Evolutionary conservation across 1,140 invertebrate species (phyloP).

Genomic region (Apis florea): DNA sequence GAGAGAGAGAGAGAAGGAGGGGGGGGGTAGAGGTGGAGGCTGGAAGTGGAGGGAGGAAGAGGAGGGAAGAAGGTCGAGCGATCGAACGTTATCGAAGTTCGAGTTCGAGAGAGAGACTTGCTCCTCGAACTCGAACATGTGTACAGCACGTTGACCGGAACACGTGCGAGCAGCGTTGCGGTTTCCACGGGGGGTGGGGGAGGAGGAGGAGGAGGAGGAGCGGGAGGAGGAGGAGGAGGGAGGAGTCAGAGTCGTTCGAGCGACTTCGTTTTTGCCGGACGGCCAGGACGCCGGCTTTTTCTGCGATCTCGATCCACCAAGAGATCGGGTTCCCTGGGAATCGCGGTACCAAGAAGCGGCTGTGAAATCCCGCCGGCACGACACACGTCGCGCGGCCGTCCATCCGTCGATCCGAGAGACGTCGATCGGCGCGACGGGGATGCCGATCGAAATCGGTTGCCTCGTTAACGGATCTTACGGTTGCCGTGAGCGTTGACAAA

Average conservation of each 20-base stretch:
- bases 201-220: no score
- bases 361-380: not conserved
- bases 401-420: not conserved
- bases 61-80: conserved; percentile 3
- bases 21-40: not conserved
- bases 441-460: not conserved
- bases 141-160: conserved; percentile 34
- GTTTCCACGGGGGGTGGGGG: conserved; percentile 2
- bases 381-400: not conserved
- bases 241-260: not conserved
- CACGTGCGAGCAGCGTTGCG: conserved; percentile 45
- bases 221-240: not conserved
- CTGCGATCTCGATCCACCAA: not conserved
- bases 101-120: conserved; percentile 14
- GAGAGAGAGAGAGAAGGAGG: no score
- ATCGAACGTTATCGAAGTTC: conserved; percentile 45
- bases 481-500: no score
- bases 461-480: not conserved
- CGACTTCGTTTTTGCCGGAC: conserved; percentile 46
- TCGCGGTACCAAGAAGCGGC: conserved; percentile 22
- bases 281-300: not conserved
- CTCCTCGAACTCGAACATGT: conserved; percentile 38
- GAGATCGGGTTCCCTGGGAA: conserved; percentile 45
- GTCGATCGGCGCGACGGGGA: not conserved
- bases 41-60: no score